Evolutionary conservation across 2,888 invertebrate genomes (phyloP), one percentile per base, ranked within the genome.

Genomic region (Pristionchus exspectatus): DNA sequence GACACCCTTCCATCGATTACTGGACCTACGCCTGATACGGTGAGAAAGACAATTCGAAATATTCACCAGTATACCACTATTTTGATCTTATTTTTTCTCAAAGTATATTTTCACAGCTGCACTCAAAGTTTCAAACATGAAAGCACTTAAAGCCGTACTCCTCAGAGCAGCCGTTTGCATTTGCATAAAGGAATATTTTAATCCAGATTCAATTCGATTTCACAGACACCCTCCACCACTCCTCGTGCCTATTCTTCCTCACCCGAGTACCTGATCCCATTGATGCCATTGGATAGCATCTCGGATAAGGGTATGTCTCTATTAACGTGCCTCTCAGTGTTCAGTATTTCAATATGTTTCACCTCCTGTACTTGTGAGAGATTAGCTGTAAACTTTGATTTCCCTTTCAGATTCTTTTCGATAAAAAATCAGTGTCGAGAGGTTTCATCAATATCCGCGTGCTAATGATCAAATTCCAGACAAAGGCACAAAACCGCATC

Each of bases 181-280:
- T n/a, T n/a, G n/a, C n/a, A n/a, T n/a, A n/a, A n/a, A n/a, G n/a
- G n/a, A n/a, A n/a, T n/a, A n/a, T n/a, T n/a, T n/a, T 18, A 69
- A 16, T 7, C 10, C 69, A 5, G 10, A 21, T 50, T 50, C 9
- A n/a, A 24, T 77, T 10, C 30, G n/a, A n/a, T n/a, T n/a, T n/a
- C n/a, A n/a, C 44, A 77, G 77, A 77, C 77, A 2, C 77, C 77
- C 77, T 77, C 77, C 24, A 77, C 44, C 18, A 44, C 77, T n/a
- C 77, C 77, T 77, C 77, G 77, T 69, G 27, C n/a, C 18, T 44
- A 77, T n/a, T 10, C 77, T n/a, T 77, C 77, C 44, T 77, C 77
- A 7, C 77, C 77, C 24, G 77, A 77, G 44, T 77, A 77, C 21
- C 77, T 77, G 24, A 77, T 77, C 38, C 77, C 77, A 9, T n/a